A percentile compares a stretch with the other conserved stretches of the same genome.
Evolutionary conservation across 2,888 invertebrate genomes (phyloP).

Genomic region (Phania funesta): DNA sequence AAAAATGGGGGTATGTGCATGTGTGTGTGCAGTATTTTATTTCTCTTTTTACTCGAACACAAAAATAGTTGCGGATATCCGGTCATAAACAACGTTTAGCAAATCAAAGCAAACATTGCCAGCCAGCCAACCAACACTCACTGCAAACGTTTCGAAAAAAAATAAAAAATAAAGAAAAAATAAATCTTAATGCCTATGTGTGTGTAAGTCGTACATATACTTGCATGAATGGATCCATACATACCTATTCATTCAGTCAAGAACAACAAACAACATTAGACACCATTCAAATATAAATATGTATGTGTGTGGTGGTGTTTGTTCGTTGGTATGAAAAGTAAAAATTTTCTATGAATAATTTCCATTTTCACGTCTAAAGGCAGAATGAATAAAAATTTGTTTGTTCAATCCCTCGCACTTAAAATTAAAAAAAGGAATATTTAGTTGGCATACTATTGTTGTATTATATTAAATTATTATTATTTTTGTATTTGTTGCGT

Average conservation of each 20-base stretch:
- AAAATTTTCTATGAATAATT: slow-evolving; percentile 44
- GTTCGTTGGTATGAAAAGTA: neutral
- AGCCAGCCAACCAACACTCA: slow-evolving; percentile 48
- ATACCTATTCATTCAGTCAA: slow-evolving; percentile 10
- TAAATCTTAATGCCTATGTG: neutral
- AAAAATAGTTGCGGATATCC: slow-evolving; percentile 69
- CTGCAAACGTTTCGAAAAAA: slow-evolving; percentile 47
- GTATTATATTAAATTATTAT: neutral
- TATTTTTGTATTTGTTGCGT: slow-evolving; percentile 14
- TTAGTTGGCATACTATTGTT: neutral
- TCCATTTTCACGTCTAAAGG: slow-evolving; percentile 36
- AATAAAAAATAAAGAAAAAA: slow-evolving; percentile 10
- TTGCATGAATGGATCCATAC: neutral
- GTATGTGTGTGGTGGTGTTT: too few species aligned
- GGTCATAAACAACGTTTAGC: slow-evolving; percentile 66
- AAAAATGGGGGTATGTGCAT: neutral
- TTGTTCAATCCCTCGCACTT: slow-evolving; percentile 25
- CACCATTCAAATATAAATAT: slow-evolving; percentile 5
- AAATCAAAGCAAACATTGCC: slow-evolving; percentile 64
- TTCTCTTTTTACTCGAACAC: slow-evolving; percentile 26
- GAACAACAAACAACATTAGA: slow-evolving; percentile 10
- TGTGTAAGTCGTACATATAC: neutral
- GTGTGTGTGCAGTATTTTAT: neutral
- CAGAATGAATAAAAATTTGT: slow-evolving; percentile 34
- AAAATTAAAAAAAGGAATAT: slow-evolving; percentile 20